Evolutionary conservation across 2,888 invertebrate species (phyloP), one percentile per base, ranked within the genome.

Genomic region (Synanthedon vespiformis): DNA sequence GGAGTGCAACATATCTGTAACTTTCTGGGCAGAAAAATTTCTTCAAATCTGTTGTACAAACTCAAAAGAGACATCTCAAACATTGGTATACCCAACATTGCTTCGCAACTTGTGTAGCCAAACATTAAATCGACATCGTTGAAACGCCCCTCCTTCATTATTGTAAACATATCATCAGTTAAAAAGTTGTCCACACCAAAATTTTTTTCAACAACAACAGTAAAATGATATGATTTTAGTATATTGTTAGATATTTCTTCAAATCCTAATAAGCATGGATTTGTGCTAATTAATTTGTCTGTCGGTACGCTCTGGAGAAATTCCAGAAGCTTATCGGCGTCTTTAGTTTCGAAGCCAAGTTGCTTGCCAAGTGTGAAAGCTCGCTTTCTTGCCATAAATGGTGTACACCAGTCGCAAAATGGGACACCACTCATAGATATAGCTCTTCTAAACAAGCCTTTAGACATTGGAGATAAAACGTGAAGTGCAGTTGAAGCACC

Each of bases 51-150:
- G 22, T 58, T 59, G 47, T 64, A 66, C 5, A 48, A 18, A 10
- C 58, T 50, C 13, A 61, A 34, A n/a, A 58, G 6, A n/a, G 40
- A 52, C 27, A 50, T 51, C 5, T 55, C 51, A 4, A 50, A 41
- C 4, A 50, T 10, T 4, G 16, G 1, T 2, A 51, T 14, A 10
- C 40, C 52, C 8, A 62, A 50, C 4, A 63, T 50, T 8, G 92
- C 92, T 75, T 94, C 94, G 53, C 91, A 88, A 2, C 88, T 87
- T 16, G 91, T 93, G 8, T 91, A 67, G 6, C 94, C 94, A 34
- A 91, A 82, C 68, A 94, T 89, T 74, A 92, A 86, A 0, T 93
- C 92, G 2, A 90, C 80, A 16, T 62, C 56, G 50, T 63, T 63
- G 18, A 88, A 64, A 14, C 70, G 72, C 14, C 89, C 89, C 16